A percentile compares a stretch with the other conserved stretches of the same genome.
These are phyloP conservation scores for Myotis davidii DNA, from an alignment of 2,113 vertebrate species.

Conservation along the genomic window DNA sequence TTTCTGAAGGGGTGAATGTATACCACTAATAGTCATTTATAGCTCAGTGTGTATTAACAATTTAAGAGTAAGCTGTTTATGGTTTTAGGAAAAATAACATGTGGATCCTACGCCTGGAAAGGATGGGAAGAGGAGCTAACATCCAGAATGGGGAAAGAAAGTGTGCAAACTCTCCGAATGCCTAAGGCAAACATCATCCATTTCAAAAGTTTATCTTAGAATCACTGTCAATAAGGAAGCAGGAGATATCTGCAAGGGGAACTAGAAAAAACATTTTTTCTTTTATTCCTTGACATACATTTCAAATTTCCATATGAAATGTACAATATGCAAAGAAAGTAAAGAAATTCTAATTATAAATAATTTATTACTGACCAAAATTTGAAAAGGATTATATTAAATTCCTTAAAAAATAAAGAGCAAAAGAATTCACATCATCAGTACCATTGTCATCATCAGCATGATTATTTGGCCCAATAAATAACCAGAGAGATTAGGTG, in stretches of 20 bases:
- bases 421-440: background rate
- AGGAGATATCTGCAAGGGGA: background rate
- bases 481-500: background rate
- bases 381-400: background rate
- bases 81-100: background rate
- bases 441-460: background rate
- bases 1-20: background rate
- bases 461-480: background rate
- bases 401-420: background rate
- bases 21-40: background rate
- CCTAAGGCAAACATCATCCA: background rate
- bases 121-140: background rate
- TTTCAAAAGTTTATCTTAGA: background rate
- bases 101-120: background rate
- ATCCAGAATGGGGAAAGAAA: background rate
- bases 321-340: background rate
- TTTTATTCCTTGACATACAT: background rate
- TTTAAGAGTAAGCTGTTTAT: background rate
- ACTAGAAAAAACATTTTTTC: background rate
- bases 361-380: background rate
- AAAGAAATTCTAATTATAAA: background rate
- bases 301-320: background rate
- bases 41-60: background rate
- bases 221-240: background rate
- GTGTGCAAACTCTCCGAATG: background rate